Evolutionary conservation across 2,797 vertebrate genomes (phyloP).

Genomic region (Euthynnus affinis): DNA sequence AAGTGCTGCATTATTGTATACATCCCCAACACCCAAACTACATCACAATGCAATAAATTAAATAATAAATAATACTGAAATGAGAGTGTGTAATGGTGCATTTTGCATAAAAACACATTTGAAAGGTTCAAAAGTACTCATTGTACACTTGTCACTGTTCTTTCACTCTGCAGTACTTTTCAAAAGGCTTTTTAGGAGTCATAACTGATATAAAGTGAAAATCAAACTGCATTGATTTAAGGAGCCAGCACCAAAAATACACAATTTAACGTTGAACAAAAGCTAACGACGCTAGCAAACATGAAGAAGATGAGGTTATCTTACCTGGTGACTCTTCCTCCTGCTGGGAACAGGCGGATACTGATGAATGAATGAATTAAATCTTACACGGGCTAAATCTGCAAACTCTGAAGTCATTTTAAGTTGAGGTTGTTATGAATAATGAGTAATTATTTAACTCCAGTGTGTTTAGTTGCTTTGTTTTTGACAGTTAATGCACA

Average conservation of each 20-base stretch:
- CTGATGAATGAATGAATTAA: too few relatives aligned
- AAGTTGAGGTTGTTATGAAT: accelerated
- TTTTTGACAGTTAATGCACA: neutral
- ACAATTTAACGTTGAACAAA: neutral
- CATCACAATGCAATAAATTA: neutral
- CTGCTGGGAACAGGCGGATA: neutral
- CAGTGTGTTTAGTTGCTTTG: neutral
- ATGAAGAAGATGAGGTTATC: too few relatives aligned
- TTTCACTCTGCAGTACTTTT: neutral
- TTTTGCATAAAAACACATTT: neutral
- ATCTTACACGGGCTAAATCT: too few relatives aligned
- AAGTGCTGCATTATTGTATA: neutral
- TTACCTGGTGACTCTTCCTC: neutral
- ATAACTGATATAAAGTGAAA: neutral
- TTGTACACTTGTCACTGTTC: neutral
- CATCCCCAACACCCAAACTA: neutral
- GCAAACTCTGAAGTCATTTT: accelerated
- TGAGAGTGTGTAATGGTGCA: neutral
- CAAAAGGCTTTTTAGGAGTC: neutral
- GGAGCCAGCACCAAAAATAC: neutral
- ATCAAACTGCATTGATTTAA: neutral
- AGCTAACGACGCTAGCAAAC: neutral
- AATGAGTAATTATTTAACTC: too few relatives aligned
- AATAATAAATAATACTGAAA: neutral
- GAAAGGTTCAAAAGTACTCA: neutral